phyloP scores from a whole-genome alignment of 1,140 invertebrate genomes.

The Dufourea novaeangliae region DNA sequence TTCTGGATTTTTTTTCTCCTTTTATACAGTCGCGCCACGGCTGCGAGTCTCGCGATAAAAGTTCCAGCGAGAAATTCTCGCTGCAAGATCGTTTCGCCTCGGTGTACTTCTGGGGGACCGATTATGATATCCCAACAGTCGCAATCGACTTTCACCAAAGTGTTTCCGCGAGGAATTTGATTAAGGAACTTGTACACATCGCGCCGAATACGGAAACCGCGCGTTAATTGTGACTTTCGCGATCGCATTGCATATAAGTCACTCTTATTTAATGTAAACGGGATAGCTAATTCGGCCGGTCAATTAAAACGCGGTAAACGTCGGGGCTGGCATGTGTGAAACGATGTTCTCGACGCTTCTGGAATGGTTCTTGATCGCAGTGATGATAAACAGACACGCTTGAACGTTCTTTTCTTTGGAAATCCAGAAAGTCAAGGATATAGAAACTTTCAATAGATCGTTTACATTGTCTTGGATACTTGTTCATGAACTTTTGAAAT shows the following conservation, averaged over 20 bases:
- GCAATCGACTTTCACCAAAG: background rate
- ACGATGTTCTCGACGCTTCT: too few relatives aligned
- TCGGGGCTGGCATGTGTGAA: background rate
- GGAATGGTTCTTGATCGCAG: too few relatives aligned
- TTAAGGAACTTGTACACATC: background rate
- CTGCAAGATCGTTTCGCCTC: background rate
- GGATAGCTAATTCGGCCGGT: background rate
- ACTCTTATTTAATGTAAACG: background rate
- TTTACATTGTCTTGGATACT: too few relatives aligned
- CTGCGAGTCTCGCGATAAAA: background rate
- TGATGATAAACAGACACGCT: too few relatives aligned
- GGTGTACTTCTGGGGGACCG: too few relatives aligned
- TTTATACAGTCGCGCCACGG: background rate
- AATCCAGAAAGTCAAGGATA: too few relatives aligned
- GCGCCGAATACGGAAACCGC: background rate
- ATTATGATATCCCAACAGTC: background rate
- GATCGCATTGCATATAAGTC: background rate
- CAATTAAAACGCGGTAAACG: background rate
- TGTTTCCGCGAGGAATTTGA: background rate
- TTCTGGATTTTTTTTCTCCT: background rate
- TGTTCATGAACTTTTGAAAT: too few relatives aligned
- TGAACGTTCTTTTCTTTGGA: too few relatives aligned
- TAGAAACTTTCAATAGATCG: too few relatives aligned
- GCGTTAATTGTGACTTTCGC: slow-evolving; percentile 8
- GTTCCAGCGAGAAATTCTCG: background rate